Evolutionary conservation across 2,113 vertebrate genomes (phyloP), one percentile per base, ranked within the genome.

Genomic region (Sitta europaea): DNA sequence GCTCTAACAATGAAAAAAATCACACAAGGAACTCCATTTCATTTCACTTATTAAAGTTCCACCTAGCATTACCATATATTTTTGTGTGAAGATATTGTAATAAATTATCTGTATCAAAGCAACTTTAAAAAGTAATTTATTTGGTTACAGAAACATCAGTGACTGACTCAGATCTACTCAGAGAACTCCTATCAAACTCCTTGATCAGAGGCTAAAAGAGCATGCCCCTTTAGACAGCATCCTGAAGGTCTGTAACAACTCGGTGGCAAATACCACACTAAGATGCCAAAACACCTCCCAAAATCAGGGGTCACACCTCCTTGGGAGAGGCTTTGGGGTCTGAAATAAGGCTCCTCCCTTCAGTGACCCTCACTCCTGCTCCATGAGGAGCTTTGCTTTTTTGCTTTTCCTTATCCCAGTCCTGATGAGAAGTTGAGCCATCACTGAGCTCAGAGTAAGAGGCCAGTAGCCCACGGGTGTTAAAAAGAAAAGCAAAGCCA

Each of bases 231-330:
- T 28, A 91, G 42, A 43, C 47, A 83, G 50, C 23, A 17, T 16
- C 23, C 10, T 6, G 2, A 57, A 42, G n/a, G 14, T 18, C 27
- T 50, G 0, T 21, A 62, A 65, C 72, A 71, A 6, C 4, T 29
- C 66, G 62, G n/a, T 8, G 62, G 17, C 24, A 78, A 92, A 87
- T 79, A 16, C 28, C 81, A 63, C 62, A 78, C 57, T 48, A 29
- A 13, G 29, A 35, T 76, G 54, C 21, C 31, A 63, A 51, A 78
- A 78, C 1, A 6, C 33, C 23, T 55, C 65, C 54, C 57, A 40
- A 15, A 68, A 45, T 18, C 24, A 36, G 10, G 4, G 28, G 14
- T 29, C 13, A 23, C 31, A 40, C 29, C 47, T 80, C 36, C 59
- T 33, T 18, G 40, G 29, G 51, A 72, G 14, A 54, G 38, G 28